Conservation (phyloP, 2,113 vertebrate genomes). For the Pluvianellus socialis region DNA sequence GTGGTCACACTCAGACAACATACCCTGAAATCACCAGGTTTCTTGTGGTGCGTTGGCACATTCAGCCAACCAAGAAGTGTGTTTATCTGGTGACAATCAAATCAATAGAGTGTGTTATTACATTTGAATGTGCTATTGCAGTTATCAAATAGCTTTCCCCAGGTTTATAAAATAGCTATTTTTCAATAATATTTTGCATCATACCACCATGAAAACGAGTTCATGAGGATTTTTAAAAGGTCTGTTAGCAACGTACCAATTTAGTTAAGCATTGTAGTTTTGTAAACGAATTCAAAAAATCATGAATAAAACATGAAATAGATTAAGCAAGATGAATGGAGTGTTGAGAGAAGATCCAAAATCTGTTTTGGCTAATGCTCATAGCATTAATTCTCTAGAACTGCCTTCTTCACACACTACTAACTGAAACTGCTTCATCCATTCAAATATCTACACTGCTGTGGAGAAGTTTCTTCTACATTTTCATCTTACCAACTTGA, state of each 20-base stretch:
- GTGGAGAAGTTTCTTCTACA: background rate
- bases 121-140: slow-evolving; percentile 15
- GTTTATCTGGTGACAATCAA: slow-evolving; percentile 54
- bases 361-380: slow-evolving; percentile 48
- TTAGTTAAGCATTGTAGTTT: slow-evolving; percentile 53
- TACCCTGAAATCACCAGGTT: background rate
- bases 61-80: background rate
- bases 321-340: slow-evolving; percentile 59
- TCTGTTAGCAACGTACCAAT: slow-evolving; percentile 39
- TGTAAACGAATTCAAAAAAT: slow-evolving; percentile 37
- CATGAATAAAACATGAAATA: slow-evolving; percentile 66
- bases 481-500: background rate
- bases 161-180: slow-evolving; percentile 20
- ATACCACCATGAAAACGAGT: background rate
- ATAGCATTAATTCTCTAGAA: slow-evolving; percentile 36
- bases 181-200: slow-evolving; percentile 36
- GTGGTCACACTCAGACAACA: background rate
- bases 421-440: background rate
- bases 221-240: slow-evolving; percentile 43
- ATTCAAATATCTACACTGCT: background rate
- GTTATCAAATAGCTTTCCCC: slow-evolving; percentile 45
- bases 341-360: slow-evolving; percentile 46
- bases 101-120: slow-evolving; percentile 34
- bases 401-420: background rate
- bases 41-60: background rate